Conservation (phyloP, 1,140 invertebrate species). For the Saccostrea cuccullata region DNA sequence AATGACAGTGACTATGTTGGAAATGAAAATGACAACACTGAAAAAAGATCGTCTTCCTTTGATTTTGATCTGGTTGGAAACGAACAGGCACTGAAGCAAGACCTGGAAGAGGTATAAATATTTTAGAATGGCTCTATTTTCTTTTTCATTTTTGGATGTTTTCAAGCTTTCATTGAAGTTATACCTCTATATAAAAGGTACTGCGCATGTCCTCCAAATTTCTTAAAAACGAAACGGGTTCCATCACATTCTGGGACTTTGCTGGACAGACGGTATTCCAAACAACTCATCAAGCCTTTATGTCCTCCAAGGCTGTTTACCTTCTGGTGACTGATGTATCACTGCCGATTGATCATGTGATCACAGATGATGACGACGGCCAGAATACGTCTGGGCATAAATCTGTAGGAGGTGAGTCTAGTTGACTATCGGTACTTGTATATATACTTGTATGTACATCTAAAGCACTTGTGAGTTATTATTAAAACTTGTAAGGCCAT, state of each 20-base stretch:
- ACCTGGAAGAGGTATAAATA: neutral
- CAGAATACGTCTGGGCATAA: neutral
- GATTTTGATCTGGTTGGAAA: neutral
- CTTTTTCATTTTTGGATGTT: neutral
- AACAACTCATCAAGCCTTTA: constrained; percentile 26
- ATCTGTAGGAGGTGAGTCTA: neutral
- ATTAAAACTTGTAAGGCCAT: no score
- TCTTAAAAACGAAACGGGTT: constrained; percentile 19
- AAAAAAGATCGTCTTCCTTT: neutral
- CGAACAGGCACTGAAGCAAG: neutral
- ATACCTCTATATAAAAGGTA: neutral
- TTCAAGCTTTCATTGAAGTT: neutral
- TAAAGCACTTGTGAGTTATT: no score
- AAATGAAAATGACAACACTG: neutral
- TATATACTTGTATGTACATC: no score
- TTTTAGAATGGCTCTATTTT: neutral
- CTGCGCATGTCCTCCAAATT: constrained; percentile 10
- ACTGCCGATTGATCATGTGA: neutral
- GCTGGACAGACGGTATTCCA: constrained; percentile 37
- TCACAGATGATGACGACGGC: neutral
- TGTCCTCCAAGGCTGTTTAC: constrained; percentile 23
- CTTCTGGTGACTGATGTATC: constrained; percentile 21
- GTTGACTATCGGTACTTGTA: no score
- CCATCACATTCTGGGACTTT: constrained; percentile 32
- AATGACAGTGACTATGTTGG: neutral